These are phyloP conservation scores for Polyommatus icarus DNA, from an alignment of 2,888 invertebrate species.

Conservation along the genomic window DNA sequence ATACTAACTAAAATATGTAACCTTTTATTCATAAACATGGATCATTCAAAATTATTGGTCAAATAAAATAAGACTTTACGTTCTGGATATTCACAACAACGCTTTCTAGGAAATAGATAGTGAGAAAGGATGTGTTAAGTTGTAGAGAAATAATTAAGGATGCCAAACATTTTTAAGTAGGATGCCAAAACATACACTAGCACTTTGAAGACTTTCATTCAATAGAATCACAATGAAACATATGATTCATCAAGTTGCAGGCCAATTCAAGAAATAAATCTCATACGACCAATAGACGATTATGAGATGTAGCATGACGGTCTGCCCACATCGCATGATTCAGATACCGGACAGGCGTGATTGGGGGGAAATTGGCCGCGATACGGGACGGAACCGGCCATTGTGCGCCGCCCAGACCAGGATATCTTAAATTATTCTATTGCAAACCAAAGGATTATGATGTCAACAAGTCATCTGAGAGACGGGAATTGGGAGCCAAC, in stretches of 20 bases:
- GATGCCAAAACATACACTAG: not conserved
- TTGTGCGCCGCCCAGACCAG: slow-evolving; percentile 52
- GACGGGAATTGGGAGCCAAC: not conserved
- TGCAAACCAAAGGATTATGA: slow-evolving; percentile 50
- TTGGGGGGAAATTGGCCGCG: slow-evolving; percentile 55
- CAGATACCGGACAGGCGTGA: slow-evolving; percentile 47
- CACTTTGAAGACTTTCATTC: not conserved
- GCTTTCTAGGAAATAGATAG: not conserved
- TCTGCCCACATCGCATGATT: slow-evolving; percentile 52
- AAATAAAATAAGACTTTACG: not conserved
- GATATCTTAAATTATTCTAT: slow-evolving; percentile 56
- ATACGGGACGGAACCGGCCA: slow-evolving; percentile 53
- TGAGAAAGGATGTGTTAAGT: not conserved
- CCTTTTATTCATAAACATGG: not conserved
- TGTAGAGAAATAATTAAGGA: not conserved
- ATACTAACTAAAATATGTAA: not conserved
- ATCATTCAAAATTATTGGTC: not conserved
- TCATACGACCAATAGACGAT: slow-evolving; percentile 20
- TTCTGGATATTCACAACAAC: not conserved
- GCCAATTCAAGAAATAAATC: not conserved
- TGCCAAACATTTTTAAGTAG: not conserved
- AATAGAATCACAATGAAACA: slow-evolving; percentile 8
- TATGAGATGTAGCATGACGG: slow-evolving; percentile 21
- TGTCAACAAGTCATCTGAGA: slow-evolving; percentile 44
- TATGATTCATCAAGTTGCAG: not conserved